A percentile compares a stretch with the other conserved stretches of the same genome.
These are phyloP conservation scores for Neuroscelio doddi DNA, from an alignment of 2,888 invertebrate genomes.

Conservation along the genomic window DNA sequence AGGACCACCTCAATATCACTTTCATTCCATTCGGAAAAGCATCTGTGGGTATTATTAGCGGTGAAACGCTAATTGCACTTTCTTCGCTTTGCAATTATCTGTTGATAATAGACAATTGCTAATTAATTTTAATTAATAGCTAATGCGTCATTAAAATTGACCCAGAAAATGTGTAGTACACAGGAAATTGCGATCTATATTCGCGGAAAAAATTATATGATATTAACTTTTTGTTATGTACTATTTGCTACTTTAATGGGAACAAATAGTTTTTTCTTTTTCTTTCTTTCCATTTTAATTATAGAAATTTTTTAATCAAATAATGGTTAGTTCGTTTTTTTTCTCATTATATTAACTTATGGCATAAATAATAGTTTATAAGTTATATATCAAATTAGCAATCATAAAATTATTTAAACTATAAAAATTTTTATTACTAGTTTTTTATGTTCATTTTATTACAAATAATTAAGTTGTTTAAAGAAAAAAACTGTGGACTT, in stretches of 20 bases:
- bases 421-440: no score
- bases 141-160: background rate
- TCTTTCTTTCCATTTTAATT: no score
- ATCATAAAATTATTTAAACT: no score
- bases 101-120: background rate
- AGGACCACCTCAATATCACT: slow-evolving; percentile 66
- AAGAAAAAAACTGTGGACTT: no score
- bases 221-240: background rate
- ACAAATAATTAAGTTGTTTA: no score
- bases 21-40: slow-evolving; percentile 75
- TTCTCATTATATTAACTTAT: no score
- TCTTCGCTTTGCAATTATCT: background rate
- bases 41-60: slow-evolving; percentile 51
- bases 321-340: no score
- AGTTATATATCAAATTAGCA: no score
- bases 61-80: no score
- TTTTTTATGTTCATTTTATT: no score
- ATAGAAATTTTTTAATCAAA: no score
- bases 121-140: slow-evolving; percentile 9
- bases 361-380: no score
- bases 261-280: background rate
- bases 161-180: background rate
- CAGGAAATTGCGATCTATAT: slow-evolving; percentile 17
- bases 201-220: slow-evolving; percentile 3
- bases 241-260: background rate